Conservation (phyloP, 2,888 invertebrate genomes). For the Drosophila borborema region DNA sequence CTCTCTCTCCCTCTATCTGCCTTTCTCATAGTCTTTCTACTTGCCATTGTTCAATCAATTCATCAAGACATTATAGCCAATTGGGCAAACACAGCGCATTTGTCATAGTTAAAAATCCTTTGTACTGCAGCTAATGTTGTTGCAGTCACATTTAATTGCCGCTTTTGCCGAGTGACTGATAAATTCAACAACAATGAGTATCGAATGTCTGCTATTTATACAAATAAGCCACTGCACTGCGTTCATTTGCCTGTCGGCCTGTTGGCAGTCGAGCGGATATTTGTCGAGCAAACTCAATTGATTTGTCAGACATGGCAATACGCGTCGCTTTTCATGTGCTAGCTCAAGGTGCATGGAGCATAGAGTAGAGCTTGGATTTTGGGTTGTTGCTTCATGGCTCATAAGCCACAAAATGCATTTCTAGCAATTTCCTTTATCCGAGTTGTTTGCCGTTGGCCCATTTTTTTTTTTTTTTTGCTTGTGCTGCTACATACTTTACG, state of each 20-base stretch:
- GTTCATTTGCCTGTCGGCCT: conserved; percentile 52
- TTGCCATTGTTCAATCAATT: conserved; percentile 39
- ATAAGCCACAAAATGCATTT: conserved; percentile 75
- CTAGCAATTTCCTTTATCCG: conserved; percentile 71
- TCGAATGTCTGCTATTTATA: conserved; percentile 21
- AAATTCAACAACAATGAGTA: background rate
- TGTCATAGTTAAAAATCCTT: conserved; percentile 58
- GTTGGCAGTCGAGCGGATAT: conserved; percentile 68
- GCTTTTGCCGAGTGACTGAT: background rate
- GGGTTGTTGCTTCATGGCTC: conserved; percentile 58
- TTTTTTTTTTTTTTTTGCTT: conserved; percentile 45
- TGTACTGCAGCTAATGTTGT: conserved; percentile 39
- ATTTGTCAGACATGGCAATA: conserved; percentile 58
- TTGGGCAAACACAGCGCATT: conserved; percentile 65
- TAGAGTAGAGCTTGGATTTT: conserved; percentile 5
- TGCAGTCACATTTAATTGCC: conserved; percentile 61
- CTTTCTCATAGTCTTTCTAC: background rate
- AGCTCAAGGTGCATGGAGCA: conserved; percentile 43
- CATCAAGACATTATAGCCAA: conserved; percentile 65
- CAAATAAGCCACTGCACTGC: conserved; percentile 36
- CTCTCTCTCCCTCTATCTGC: background rate
- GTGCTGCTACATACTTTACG: conserved; percentile 56
- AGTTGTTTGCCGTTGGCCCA: conserved; percentile 63
- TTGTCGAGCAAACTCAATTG: conserved; percentile 75
- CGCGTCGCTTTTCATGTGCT: conserved; percentile 13